These are phyloP conservation scores for Sycobia sp. DNA, from an alignment of 1,140 invertebrate genomes.

Conservation along the genomic window DNA sequence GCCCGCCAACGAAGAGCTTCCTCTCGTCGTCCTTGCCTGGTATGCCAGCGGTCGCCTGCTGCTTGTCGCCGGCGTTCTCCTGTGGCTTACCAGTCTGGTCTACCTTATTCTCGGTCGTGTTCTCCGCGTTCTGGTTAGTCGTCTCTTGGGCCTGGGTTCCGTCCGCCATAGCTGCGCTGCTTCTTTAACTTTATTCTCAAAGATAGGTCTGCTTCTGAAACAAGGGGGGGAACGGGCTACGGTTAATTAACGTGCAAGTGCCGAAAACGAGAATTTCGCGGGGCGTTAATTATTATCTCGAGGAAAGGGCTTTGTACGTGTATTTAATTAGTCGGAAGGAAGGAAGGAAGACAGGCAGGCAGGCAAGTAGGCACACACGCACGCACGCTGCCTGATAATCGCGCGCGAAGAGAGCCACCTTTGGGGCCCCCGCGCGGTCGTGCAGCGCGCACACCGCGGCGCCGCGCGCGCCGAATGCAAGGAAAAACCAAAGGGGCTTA, in stretches of 20 bases:
- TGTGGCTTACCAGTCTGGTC: slow-evolving; percentile 34
- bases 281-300: neutral
- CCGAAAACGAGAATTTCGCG: too few species aligned
- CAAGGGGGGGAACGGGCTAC: neutral
- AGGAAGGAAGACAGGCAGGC: neutral
- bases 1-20: slow-evolving; percentile 62
- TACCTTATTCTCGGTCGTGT: slow-evolving; percentile 8
- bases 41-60: slow-evolving; percentile 58
- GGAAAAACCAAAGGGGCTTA: too few species aligned
- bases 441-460: too few species aligned
- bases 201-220: too few species aligned
- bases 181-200: too few species aligned
- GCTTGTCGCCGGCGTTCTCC: slow-evolving; percentile 35
- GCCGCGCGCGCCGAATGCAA: neutral
- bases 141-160: slow-evolving; percentile 26
- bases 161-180: slow-evolving; percentile 27
- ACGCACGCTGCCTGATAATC: too few species aligned
- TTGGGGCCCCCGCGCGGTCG: neutral
- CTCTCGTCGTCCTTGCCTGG: slow-evolving; percentile 63
- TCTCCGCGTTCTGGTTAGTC: slow-evolving; percentile 11
- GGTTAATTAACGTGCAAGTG: too few species aligned
- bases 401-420: too few species aligned
- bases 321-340: neutral
- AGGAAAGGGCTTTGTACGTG: neutral
- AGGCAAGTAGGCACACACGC: too few species aligned